These are phyloP conservation scores for Macaca fascicularis DNA, from an alignment of 2,113 vertebrate genomes.

Conservation along the genomic window T2T-MFA8v1.1 NC_088395.1:121963001-121963500, in stretches of 20 bases:
- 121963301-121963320: conserved; percentile 26
- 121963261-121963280: conserved; percentile 34
- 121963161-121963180: too few species aligned
- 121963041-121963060: too few species aligned
- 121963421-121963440: conserved; percentile 17
- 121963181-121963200: too few species aligned
- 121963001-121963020: too few species aligned
- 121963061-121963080: too few species aligned
- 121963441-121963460: conserved; percentile 36
- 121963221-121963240: conserved; percentile 18
- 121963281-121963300: conserved; percentile 2
- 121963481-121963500: background rate
- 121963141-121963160: too few species aligned
- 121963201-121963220: too few species aligned
- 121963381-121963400: background rate
- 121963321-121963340: background rate
- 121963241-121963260: background rate
- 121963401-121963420: background rate
- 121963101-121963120: too few species aligned
- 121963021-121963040: too few species aligned
- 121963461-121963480: conserved; percentile 25
- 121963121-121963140: too few species aligned
- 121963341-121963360: background rate
- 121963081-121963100: too few species aligned
- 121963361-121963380: conserved; percentile 17